phyloP scores from a whole-genome alignment of 2,888 invertebrate genomes.

The Cristatella mucedo region DNA sequence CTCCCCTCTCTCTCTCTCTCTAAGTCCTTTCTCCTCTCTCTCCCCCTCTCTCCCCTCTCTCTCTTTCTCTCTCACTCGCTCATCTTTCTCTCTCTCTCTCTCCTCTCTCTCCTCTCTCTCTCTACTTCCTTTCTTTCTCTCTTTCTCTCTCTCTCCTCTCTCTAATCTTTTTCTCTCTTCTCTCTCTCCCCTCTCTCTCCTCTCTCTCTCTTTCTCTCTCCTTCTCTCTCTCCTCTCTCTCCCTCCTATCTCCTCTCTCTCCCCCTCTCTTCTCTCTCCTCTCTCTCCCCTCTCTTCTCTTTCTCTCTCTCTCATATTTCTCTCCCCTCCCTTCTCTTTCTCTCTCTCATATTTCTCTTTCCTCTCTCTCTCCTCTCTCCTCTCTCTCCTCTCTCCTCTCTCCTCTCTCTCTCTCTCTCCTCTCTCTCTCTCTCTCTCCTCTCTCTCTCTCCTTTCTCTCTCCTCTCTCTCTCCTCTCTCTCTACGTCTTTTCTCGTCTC shows the following conservation, averaged over 20 bases:
- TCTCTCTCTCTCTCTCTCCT: too few relatives aligned
- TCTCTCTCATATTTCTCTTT: not conserved
- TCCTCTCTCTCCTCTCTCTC: not conserved
- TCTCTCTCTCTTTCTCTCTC: not conserved
- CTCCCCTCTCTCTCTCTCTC: not conserved
- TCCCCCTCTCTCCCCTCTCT: slow-evolving; percentile 1
- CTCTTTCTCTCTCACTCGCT: not conserved
- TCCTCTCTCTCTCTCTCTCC: not conserved
- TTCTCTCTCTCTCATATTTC: slow-evolving; percentile 1
- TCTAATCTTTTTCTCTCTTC: not conserved
- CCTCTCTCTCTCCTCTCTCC: too few relatives aligned
- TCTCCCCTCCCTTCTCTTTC: slow-evolving; percentile 1
- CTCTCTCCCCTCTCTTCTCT: not conserved
- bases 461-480: not conserved
- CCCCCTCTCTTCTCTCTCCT: not conserved
- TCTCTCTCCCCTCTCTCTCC: not conserved
- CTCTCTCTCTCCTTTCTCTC: not conserved
- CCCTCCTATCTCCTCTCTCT: not conserved
- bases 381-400: too few relatives aligned
- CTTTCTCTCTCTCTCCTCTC: not conserved
- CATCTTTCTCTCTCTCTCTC: not conserved
- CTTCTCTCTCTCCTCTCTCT: not conserved
- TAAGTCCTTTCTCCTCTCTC: not conserved
- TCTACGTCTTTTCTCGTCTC: too few relatives aligned
- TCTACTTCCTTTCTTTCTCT: too few relatives aligned